Percentiles rank a stretch among this genome's conserved stretches.
Evolutionary conservation across 2,888 invertebrate species (phyloP).

Genomic region (Gymnocheta viridis): DNA sequence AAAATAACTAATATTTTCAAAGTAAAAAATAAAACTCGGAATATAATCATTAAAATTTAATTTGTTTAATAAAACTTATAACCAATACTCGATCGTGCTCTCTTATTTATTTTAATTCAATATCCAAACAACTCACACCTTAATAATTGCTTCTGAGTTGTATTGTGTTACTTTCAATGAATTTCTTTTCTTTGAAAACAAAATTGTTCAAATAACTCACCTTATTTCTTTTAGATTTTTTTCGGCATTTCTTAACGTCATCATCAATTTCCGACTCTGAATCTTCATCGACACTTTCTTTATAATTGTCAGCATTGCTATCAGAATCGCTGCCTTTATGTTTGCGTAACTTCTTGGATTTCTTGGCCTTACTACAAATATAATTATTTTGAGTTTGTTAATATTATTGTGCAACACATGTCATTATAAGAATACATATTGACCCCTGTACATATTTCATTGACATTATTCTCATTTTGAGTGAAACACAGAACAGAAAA

Average conservation of each 20-base stretch:
- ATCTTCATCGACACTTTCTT: slow-evolving; percentile 78
- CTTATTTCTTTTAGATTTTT: slow-evolving; percentile 81
- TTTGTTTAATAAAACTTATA: no score
- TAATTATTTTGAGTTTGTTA: slow-evolving; percentile 51
- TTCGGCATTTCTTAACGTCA: slow-evolving; percentile 79
- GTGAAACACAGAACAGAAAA: no score
- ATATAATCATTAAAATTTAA: no score
- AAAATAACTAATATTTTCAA: no score
- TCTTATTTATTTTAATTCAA: no score
- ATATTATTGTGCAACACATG: not conserved
- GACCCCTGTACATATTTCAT: no score
- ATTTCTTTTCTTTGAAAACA: not conserved
- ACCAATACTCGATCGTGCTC: no score
- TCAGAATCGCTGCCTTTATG: slow-evolving; percentile 82
- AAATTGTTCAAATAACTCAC: slow-evolving; percentile 72
- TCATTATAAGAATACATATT: not conserved
- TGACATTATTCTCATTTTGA: no score
- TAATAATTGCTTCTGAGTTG: not conserved
- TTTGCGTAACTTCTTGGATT: slow-evolving; percentile 84
- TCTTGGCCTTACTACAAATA: slow-evolving; percentile 82
- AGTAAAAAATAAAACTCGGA: no score
- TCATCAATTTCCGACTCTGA: slow-evolving; percentile 81
- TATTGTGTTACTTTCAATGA: not conserved
- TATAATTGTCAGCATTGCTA: slow-evolving; percentile 80
- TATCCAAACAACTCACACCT: no score